phyloP scores from a whole-genome alignment of 2,797 vertebrate genomes.

The Allobates femoralis region DNA sequence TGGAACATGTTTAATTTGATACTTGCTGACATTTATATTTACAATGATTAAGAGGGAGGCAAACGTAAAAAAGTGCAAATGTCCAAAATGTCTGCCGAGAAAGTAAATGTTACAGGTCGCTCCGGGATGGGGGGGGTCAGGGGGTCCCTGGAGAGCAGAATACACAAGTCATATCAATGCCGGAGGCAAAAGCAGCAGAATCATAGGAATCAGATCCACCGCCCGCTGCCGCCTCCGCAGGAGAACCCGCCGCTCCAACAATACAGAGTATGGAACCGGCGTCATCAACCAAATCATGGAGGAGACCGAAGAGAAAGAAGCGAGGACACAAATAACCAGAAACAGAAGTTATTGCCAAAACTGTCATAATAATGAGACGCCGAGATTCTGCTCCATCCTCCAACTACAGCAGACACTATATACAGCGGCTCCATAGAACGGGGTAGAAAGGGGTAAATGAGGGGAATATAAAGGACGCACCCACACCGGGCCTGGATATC shows the following conservation, averaged over 20 bases:
- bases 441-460: too few relatives aligned
- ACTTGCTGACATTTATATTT: conserved; percentile 57
- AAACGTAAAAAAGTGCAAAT: conserved; percentile 58
- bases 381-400: background rate
- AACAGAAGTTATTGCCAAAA: background rate
- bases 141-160: background rate
- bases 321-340: background rate
- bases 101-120: background rate
- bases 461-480: too few relatives aligned
- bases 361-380: background rate
- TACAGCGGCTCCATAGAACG: background rate
- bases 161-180: background rate
- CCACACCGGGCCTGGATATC: too few relatives aligned
- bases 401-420: background rate
- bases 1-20: conserved; percentile 61
- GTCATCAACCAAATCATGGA: background rate
- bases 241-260: background rate
- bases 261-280: background rate
- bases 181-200: background rate
- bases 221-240: too few relatives aligned
- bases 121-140: background rate
- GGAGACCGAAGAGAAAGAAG: background rate
- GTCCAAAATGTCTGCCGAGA: conserved; percentile 27
- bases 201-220: background rate
- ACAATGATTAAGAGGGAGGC: conserved; percentile 55